phyloP scores from a whole-genome alignment of 1,140 invertebrate species.

The Trichoplusia ni region DNA sequence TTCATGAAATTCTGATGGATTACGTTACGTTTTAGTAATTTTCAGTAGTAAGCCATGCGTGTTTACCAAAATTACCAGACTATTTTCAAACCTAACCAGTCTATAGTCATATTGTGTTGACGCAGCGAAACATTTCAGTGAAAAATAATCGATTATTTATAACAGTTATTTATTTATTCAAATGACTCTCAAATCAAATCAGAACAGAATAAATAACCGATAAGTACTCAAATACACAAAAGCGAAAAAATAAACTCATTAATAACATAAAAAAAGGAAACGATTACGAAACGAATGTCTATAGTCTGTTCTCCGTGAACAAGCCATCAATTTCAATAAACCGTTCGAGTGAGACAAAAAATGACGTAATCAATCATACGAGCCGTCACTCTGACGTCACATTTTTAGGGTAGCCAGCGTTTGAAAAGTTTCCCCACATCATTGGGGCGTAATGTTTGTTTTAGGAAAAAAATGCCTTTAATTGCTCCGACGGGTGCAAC shows the following conservation, averaged over 20 bases:
- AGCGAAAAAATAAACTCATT: slow-evolving; percentile 3
- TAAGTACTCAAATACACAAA: not conserved
- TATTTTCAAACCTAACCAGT: too few relatives aligned
- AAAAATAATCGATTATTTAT: too few relatives aligned
- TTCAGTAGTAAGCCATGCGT: too few relatives aligned
- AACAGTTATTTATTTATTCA: too few relatives aligned
- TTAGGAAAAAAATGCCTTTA: not conserved
- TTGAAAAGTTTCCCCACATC: slow-evolving; percentile 18
- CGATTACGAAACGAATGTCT: slow-evolving; percentile 26
- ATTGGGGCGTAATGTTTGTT: slow-evolving; percentile 7
- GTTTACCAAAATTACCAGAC: too few relatives aligned
- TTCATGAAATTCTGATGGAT: too few relatives aligned
- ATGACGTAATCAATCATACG: slow-evolving; percentile 31
- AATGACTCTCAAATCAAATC: too few relatives aligned
- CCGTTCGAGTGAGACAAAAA: slow-evolving; percentile 28
- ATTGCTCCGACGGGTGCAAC: not conserved
- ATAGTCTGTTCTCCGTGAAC: slow-evolving; percentile 7
- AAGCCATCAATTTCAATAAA: slow-evolving; percentile 35
- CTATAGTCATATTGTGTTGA: too few relatives aligned
- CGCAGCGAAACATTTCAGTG: too few relatives aligned
- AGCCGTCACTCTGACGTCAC: slow-evolving; percentile 26
- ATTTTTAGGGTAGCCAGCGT: slow-evolving; percentile 10
- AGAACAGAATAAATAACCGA: too few relatives aligned
- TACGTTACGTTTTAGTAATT: too few relatives aligned
- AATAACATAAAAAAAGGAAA: slow-evolving; percentile 25